Conservation (phyloP, 2,888 invertebrate genomes). For the Pollenia amentaria region DNA sequence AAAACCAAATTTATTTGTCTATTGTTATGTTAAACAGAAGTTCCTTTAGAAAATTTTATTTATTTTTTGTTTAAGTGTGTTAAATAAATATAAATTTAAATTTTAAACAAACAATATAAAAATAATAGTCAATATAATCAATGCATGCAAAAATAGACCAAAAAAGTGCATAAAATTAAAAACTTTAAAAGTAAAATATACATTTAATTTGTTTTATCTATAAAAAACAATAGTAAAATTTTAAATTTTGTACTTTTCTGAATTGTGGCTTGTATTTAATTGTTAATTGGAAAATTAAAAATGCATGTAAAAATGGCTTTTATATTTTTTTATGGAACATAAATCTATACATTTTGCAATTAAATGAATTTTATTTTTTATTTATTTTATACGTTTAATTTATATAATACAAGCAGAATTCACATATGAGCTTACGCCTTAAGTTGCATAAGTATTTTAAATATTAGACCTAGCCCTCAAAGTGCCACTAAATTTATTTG, state of each 20-base stretch:
- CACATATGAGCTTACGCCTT: background rate
- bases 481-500: no score
- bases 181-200: background rate
- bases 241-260: constrained; percentile 12
- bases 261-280: constrained; percentile 41
- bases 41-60: no score
- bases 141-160: no score
- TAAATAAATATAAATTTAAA: background rate
- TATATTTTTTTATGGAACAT: background rate
- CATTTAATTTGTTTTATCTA: background rate
- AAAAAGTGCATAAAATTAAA: background rate
- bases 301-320: constrained; percentile 36
- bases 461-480: no score
- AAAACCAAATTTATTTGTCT: no score
- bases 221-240: background rate
- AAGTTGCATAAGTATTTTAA: no score
- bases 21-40: no score
- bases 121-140: background rate
- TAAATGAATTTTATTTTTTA: constrained; percentile 25
- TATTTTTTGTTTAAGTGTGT: no score
- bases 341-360: constrained; percentile 9
- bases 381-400: background rate
- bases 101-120: background rate
- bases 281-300: constrained; percentile 59
- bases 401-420: background rate